Conservation (phyloP, 2,113 vertebrate species). For the Lagopus leucura region DNA sequence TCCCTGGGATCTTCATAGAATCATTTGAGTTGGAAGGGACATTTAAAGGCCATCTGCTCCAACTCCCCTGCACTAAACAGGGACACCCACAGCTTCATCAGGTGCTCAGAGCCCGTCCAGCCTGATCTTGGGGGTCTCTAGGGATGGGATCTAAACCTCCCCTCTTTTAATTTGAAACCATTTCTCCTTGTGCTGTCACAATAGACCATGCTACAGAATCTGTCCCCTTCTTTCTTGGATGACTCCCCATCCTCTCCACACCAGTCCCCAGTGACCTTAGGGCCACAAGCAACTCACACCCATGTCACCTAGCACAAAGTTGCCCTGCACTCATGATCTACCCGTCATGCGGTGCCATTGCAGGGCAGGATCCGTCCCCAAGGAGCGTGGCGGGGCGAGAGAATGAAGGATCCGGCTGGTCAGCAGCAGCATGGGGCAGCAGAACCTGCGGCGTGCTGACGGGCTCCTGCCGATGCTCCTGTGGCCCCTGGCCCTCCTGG, state of each 20-base stretch:
- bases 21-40: too few relatives aligned
- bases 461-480: conserved; percentile 79
- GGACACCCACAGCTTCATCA: too few relatives aligned
- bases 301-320: neutral
- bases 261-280: neutral
- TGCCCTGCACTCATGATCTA: neutral
- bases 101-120: too few relatives aligned
- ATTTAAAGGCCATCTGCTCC: too few relatives aligned
- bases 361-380: conserved; percentile 61
- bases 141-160: too few relatives aligned
- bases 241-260: neutral
- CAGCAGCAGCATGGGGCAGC: conserved; percentile 88
- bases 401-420: conserved; percentile 81
- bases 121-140: too few relatives aligned
- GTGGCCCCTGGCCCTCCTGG: conserved; percentile 77
- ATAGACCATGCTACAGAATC: too few relatives aligned
- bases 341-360: neutral
- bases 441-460: conserved; percentile 78
- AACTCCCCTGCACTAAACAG: too few relatives aligned
- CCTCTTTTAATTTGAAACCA: too few relatives aligned
- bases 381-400: conserved; percentile 61
- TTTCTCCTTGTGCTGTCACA: too few relatives aligned
- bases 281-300: too few relatives aligned
- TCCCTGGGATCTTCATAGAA: neutral
- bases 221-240: too few relatives aligned